These are phyloP conservation scores for Campoletis sonorensis DNA, from an alignment of 1,140 invertebrate genomes.

Conservation along the genomic window DNA sequence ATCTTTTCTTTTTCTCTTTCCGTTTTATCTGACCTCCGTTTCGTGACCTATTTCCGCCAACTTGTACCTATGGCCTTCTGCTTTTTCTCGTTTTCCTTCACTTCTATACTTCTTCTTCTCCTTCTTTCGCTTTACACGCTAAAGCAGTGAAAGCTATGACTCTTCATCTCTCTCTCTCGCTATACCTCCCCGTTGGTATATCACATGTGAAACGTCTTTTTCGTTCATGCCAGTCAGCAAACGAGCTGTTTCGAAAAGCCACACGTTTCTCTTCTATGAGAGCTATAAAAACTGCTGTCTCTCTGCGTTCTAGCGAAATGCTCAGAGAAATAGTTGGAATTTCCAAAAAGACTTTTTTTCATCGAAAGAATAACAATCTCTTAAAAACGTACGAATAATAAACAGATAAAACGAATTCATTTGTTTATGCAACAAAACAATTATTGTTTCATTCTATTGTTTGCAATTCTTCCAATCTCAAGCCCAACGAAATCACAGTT, in stretches of 20 bases:
- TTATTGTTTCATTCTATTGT: too few relatives aligned
- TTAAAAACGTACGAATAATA: too few relatives aligned
- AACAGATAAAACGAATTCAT: too few relatives aligned
- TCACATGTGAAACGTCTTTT: neutral
- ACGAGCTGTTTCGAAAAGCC: neutral
- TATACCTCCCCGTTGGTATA: neutral
- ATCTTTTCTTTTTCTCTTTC: neutral
- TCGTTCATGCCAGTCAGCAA: constrained; percentile 10
- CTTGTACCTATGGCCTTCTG: constrained; percentile 17
- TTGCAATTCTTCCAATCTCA: too few relatives aligned
- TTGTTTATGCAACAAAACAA: too few relatives aligned
- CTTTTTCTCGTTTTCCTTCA: neutral
- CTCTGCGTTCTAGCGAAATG: neutral
- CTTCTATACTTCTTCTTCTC: neutral
- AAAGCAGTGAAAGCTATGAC: neutral
- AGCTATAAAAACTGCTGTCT: neutral
- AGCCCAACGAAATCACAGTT: too few relatives aligned
- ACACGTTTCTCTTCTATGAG: neutral
- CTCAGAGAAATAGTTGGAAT: neutral
- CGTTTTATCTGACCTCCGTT: constrained; percentile 44
- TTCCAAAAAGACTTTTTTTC: neutral
- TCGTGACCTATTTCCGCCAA: constrained; percentile 51
- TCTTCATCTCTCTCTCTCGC: neutral
- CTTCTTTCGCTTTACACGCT: constrained; percentile 1
- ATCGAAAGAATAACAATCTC: too few relatives aligned